Evolutionary conservation across 1,140 invertebrate species (phyloP).

Genomic region (Plectrocnemia conspersa): DNA sequence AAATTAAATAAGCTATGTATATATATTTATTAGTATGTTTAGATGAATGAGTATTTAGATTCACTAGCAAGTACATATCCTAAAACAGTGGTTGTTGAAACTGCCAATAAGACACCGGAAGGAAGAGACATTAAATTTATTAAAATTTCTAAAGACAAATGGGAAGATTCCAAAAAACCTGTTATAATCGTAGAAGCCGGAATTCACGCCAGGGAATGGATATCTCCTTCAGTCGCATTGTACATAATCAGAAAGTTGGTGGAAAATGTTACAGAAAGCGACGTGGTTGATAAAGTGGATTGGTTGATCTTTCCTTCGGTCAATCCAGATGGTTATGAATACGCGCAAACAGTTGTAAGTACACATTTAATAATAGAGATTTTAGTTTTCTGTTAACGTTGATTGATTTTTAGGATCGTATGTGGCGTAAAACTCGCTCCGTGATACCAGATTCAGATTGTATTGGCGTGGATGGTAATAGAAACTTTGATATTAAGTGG

Average conservation of each 20-base stretch:
- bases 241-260: slow-evolving; percentile 50
- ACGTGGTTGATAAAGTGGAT: slow-evolving; percentile 42
- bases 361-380: slow-evolving; percentile 3
- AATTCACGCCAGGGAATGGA: slow-evolving; percentile 60
- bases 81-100: slow-evolving; percentile 44
- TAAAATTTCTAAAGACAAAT: slow-evolving; percentile 46
- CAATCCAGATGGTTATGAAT: slow-evolving; percentile 55
- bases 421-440: slow-evolving; percentile 43
- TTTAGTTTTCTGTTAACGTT: not conserved
- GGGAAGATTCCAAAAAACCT: slow-evolving; percentile 36
- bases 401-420: slow-evolving; percentile 37
- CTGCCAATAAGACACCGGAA: slow-evolving; percentile 54
- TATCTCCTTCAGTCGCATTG: slow-evolving; percentile 48
- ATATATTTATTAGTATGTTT: slow-evolving; percentile 34
- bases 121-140: slow-evolving; percentile 51
- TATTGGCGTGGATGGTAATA: slow-evolving; percentile 59
- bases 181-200: slow-evolving; percentile 39
- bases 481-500: slow-evolving; percentile 64
- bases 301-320: slow-evolving; percentile 51
- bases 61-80: slow-evolving; percentile 46
- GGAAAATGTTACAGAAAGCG: slow-evolving; percentile 44
- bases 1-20: not conserved
- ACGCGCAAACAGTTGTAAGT: slow-evolving; percentile 39
- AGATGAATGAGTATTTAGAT: slow-evolving; percentile 43
- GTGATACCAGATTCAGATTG: slow-evolving; percentile 39